These are phyloP conservation scores for Bufotes viridis DNA, from an alignment of 2,797 vertebrate genomes.

Conservation along the genomic window DNA sequence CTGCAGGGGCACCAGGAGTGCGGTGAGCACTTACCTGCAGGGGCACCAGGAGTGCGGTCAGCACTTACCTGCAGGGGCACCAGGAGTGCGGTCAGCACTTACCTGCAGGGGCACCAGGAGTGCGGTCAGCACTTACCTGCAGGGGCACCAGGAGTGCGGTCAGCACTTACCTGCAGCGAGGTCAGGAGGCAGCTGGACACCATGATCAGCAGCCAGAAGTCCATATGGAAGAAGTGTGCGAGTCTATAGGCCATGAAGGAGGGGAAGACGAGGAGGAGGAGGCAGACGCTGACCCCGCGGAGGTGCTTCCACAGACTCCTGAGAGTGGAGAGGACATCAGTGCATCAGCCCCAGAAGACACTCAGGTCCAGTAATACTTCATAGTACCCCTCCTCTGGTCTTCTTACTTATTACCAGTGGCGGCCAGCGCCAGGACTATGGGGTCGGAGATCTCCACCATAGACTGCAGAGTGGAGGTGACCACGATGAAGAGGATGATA, in stretches of 20 bases:
- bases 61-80: too few relatives aligned
- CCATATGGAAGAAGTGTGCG: constrained; percentile 87
- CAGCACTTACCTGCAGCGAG: constrained; percentile 63
- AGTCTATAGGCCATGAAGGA: constrained; percentile 87
- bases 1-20: background rate
- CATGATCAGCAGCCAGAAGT: constrained; percentile 90
- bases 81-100: background rate
- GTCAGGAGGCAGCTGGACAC: constrained; percentile 89
- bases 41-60: too few relatives aligned
- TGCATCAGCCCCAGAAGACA: background rate
- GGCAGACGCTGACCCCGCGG: constrained; percentile 85
- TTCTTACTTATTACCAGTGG: constrained; percentile 82
- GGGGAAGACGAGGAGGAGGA: constrained; percentile 84
- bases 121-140: fast-evolving
- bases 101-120: background rate
- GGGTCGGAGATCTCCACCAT: constrained; percentile 90
- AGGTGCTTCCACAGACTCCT: constrained; percentile 87
- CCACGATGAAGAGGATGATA: constrained; percentile 91
- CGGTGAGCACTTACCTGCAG: too few relatives aligned
- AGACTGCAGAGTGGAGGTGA: constrained; percentile 87
- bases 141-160: background rate
- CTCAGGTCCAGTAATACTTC: background rate
- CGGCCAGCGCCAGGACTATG: constrained; percentile 83
- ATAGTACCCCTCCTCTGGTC: too few relatives aligned
- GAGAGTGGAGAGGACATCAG: background rate